Conservation (phyloP, 2,797 vertebrate species). For the Takifugu rubripes region DNA sequence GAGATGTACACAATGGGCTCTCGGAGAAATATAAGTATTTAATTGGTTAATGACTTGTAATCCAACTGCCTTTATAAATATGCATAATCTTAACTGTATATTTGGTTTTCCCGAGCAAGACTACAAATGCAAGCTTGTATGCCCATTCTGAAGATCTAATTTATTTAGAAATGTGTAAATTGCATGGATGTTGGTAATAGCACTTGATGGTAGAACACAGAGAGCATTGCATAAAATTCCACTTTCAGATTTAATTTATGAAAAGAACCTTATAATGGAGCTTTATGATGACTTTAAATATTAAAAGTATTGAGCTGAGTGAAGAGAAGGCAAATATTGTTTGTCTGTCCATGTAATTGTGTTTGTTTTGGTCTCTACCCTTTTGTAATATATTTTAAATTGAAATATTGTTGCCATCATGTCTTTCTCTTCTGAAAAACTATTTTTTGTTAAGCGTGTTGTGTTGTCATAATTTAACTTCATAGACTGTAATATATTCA, state of each 20-base stretch:
- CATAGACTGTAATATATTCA: slow-evolving; percentile 77
- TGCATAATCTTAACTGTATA: background rate
- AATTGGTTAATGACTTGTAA: slow-evolving; percentile 6
- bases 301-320: slow-evolving; percentile 1
- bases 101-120: too few relatives aligned
- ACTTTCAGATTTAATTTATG: slow-evolving; percentile 3
- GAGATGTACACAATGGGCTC: background rate
- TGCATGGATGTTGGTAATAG: slow-evolving; percentile 5
- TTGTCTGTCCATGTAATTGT: background rate
- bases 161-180: slow-evolving; percentile 15
- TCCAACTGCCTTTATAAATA: slow-evolving; percentile 1
- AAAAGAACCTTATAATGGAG: slow-evolving; percentile 4
- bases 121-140: background rate
- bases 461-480: slow-evolving; percentile 64
- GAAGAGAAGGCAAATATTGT: slow-evolving; percentile 1
- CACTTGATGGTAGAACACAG: slow-evolving; percentile 21
- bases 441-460: slow-evolving; percentile 37
- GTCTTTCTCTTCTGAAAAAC: slow-evolving; percentile 25
- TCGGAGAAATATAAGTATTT: slow-evolving; percentile 3
- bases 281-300: background rate
- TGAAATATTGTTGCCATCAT: background rate
- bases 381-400: slow-evolving; percentile 26
- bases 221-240: slow-evolving; percentile 11
- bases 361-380: slow-evolving; percentile 23
- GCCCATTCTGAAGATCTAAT: slow-evolving; percentile 13